These are phyloP conservation scores for rat (Rattus norvegicus) DNA, from an alignment of 2,113 vertebrate species.

Conservation along the genomic window GRCr8 NC_086025.1:48542001-48542500, in stretches of 20 bases:
- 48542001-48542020: not conserved
- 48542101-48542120: not conserved
- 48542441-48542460: slow-evolving; percentile 28
- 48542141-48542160: not conserved
- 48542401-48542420: slow-evolving; percentile 18
- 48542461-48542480: not conserved
- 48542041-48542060: not conserved
- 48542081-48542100: not conserved
- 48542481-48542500: not conserved
- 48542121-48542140: not conserved
- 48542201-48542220: slow-evolving; percentile 5
- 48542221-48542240: not conserved
- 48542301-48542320: slow-evolving; percentile 26
- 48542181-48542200: not conserved
- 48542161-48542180: not conserved
- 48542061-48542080: not conserved
- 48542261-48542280: not conserved
- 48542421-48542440: slow-evolving; percentile 40
- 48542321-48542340: not conserved
- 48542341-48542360: not conserved
- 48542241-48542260: not conserved
- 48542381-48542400: not conserved
- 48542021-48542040: no score
- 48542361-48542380: slow-evolving; percentile 32
- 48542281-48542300: not conserved